Evolutionary conservation across 1,140 invertebrate genomes (phyloP).

Genomic region (Arion vulgaris): DNA sequence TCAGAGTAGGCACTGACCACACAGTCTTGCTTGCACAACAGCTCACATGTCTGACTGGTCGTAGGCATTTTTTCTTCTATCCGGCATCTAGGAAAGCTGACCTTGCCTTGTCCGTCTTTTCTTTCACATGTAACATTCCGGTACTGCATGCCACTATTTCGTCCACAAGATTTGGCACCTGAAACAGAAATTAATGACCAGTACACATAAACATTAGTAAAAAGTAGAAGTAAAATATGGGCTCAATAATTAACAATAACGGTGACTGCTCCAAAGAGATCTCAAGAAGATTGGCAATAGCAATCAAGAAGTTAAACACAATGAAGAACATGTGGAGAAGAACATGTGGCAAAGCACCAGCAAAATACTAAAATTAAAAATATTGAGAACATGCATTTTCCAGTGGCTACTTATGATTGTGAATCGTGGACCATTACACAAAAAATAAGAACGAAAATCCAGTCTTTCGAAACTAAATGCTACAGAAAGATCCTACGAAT

Average conservation of each 20-base stretch:
- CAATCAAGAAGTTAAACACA: background rate
- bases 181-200: background rate
- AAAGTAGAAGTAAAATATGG: background rate
- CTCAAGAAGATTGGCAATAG: too few relatives aligned
- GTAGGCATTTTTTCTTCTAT: slow-evolving; percentile 51
- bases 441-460: too few relatives aligned
- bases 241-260: too few relatives aligned
- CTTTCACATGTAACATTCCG: slow-evolving; percentile 55
- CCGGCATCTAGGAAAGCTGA: slow-evolving; percentile 47
- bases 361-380: too few relatives aligned
- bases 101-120: slow-evolving; percentile 34
- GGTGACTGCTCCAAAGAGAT: too few relatives aligned
- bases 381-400: too few relatives aligned
- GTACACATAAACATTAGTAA: background rate
- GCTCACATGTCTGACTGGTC: slow-evolving; percentile 49
- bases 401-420: too few relatives aligned
- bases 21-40: slow-evolving; percentile 71
- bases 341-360: background rate
- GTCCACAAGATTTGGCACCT: slow-evolving; percentile 29
- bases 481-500: too few relatives aligned
- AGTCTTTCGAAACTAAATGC: too few relatives aligned
- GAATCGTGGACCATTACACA: too few relatives aligned
- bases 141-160: slow-evolving; percentile 43
- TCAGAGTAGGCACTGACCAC: slow-evolving; percentile 78
- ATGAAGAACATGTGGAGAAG: background rate